Percentiles rank a stretch among this genome's conserved stretches.
Conservation (phyloP, 2,797 vertebrate species). For the Cynopterus sphinx region DNA sequence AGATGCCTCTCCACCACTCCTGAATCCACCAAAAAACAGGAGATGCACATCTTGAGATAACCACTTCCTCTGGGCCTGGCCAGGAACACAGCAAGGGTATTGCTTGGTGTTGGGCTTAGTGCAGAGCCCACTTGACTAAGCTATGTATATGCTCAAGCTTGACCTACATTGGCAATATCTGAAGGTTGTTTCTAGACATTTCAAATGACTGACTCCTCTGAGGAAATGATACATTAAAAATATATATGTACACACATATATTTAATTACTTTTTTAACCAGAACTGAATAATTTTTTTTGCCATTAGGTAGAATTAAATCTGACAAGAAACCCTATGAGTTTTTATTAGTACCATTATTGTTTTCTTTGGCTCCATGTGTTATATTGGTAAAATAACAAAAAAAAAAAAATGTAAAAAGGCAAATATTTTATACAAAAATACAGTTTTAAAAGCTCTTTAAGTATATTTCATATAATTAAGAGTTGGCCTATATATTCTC, state of each 20-base stretch:
- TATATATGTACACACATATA: slow-evolving; percentile 57
- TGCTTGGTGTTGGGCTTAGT: background rate
- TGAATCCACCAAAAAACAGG: background rate
- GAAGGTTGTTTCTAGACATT: slow-evolving; percentile 79
- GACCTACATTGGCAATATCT: slow-evolving; percentile 67
- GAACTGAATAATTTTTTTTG: slow-evolving; percentile 79
- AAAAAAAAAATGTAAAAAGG: slow-evolving; percentile 85
- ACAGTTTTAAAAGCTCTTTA: slow-evolving; percentile 90
- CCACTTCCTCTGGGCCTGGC: background rate
- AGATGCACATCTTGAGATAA: background rate
- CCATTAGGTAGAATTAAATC: slow-evolving; percentile 78
- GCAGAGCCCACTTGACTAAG: slow-evolving; percentile 16
- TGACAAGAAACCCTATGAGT: slow-evolving; percentile 82
- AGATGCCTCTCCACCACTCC: background rate
- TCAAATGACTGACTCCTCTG: slow-evolving; percentile 76
- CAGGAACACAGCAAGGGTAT: background rate
- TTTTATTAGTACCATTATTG: slow-evolving; percentile 84
- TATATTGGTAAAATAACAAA: slow-evolving; percentile 83
- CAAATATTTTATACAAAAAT: slow-evolving; percentile 91
- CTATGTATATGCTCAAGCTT: slow-evolving; percentile 50
- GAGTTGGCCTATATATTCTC: slow-evolving; percentile 87
- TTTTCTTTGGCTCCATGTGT: slow-evolving; percentile 87
- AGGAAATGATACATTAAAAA: slow-evolving; percentile 68
- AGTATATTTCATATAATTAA: slow-evolving; percentile 89
- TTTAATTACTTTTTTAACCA: slow-evolving; percentile 42